These are phyloP conservation scores for Montipora cactus DNA, from an alignment of 64 coral and sea anemone genomes.

Conservation along the genomic window DNA sequence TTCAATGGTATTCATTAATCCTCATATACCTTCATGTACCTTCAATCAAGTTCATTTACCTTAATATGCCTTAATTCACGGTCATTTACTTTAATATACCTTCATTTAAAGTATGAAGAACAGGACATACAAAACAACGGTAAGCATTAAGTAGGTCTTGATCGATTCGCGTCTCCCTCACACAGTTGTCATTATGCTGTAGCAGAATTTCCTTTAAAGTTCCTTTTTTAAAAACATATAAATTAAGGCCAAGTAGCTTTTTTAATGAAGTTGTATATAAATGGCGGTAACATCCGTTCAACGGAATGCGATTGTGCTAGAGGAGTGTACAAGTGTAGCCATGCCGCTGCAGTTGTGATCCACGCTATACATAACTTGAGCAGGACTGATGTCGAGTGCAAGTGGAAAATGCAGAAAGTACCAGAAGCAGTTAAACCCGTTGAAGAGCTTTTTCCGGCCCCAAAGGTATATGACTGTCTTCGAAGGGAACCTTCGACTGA, in stretches of 20 bases:
- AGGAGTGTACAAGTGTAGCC: neutral
- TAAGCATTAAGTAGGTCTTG: too few relatives aligned
- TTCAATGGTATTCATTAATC: too few relatives aligned
- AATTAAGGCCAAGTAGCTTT: neutral
- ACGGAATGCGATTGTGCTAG: neutral
- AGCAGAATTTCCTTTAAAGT: neutral
- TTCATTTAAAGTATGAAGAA: slow-evolving; percentile 8
- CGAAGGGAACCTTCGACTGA: neutral
- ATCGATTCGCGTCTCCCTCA: neutral
- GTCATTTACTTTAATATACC: too few relatives aligned
- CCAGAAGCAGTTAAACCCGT: neutral
- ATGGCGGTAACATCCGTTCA: neutral
- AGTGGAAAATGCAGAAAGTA: slow-evolving; percentile 1
- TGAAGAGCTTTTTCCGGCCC: neutral
- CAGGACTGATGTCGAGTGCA: neutral
- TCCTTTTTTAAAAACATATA: neutral
- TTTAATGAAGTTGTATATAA: neutral
- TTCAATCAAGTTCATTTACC: too few relatives aligned
- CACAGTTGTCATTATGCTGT: neutral
- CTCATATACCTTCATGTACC: too few relatives aligned
- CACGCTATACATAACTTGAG: neutral
- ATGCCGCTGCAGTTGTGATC: neutral
- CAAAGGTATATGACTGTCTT: neutral
- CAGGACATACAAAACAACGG: neutral
- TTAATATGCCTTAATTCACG: too few relatives aligned